Percentiles rank a stretch among this genome's conserved stretches.
These are phyloP conservation scores for Nebria salina DNA, from an alignment of 2,888 invertebrate genomes.

Conservation along the genomic window DNA sequence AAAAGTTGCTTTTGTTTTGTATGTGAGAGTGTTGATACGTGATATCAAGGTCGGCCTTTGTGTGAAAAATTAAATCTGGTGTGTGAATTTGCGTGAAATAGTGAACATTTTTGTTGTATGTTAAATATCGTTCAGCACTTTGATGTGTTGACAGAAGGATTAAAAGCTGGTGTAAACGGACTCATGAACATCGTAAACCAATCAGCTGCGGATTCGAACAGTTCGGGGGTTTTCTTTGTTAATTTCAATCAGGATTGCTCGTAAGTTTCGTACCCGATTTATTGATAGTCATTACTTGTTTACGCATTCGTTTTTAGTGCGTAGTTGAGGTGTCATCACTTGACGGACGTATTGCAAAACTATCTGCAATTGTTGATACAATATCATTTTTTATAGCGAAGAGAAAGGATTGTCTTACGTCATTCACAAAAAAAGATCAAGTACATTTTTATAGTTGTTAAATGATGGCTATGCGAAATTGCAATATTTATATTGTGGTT, in stretches of 20 bases:
- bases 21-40: conserved; percentile 50
- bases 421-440: conserved; percentile 31
- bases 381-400: conserved; percentile 20
- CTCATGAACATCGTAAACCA: conserved; percentile 87
- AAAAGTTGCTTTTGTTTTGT: conserved; percentile 50
- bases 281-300: neutral
- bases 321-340: neutral
- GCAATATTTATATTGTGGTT: conserved; percentile 5
- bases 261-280: conserved; percentile 73
- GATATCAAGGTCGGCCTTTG: conserved; percentile 73
- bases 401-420: conserved; percentile 45
- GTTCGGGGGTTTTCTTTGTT: conserved; percentile 85
- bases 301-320: conserved; percentile 2
- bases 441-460: conserved; percentile 6
- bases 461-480: neutral
- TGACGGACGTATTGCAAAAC: conserved; percentile 19
- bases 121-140: conserved; percentile 56
- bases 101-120: conserved; percentile 62
- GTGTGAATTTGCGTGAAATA: neutral
- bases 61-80: conserved; percentile 67
- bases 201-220: conserved; percentile 78
- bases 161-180: conserved; percentile 65
- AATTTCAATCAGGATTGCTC: conserved; percentile 98
- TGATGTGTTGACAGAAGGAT: conserved; percentile 51
- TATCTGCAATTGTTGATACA: conserved; percentile 33